These are phyloP conservation scores for Mionectes macconnelli DNA, from an alignment of 2,113 vertebrate species.

Conservation along the genomic window DNA sequence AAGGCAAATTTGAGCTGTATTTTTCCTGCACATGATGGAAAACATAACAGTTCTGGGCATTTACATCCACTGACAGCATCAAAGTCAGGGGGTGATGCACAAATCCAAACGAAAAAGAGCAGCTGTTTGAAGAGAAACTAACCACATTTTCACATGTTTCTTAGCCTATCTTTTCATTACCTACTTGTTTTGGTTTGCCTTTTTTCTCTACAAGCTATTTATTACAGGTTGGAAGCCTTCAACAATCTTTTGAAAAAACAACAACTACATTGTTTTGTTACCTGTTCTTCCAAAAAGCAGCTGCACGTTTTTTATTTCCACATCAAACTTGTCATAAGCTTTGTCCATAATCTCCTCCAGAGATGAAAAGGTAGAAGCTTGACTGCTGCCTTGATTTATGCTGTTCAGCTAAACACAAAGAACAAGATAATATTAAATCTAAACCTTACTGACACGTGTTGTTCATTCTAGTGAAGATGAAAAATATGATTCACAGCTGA, in stretches of 20 bases:
- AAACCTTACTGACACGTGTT: background rate
- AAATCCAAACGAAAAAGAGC: background rate
- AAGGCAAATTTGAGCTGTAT: background rate
- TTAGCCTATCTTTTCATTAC: background rate
- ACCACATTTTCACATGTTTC: rapidly evolving
- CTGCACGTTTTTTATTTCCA: conserved; percentile 90
- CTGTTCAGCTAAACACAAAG: conserved; percentile 82
- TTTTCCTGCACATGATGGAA: background rate
- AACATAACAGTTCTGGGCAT: background rate
- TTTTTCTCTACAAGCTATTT: background rate
- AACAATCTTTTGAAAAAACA: background rate
- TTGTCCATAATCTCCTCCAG: conserved; percentile 97
- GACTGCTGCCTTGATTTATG: conserved; percentile 75
- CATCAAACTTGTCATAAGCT: conserved; percentile 90
- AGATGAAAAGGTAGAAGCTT: conserved; percentile 78
- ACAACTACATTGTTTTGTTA: conserved; percentile 37
- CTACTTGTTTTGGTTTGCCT: background rate
- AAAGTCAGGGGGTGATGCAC: background rate
- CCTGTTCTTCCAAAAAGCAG: conserved; percentile 91
- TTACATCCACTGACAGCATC: background rate
- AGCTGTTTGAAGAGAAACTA: background rate
- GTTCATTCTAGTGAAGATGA: background rate
- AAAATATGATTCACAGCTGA: background rate
- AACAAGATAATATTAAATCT: background rate
- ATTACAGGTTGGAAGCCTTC: background rate